These are phyloP conservation scores for Andrena dorsata DNA, from an alignment of 2,888 invertebrate species.

Conservation along the genomic window DNA sequence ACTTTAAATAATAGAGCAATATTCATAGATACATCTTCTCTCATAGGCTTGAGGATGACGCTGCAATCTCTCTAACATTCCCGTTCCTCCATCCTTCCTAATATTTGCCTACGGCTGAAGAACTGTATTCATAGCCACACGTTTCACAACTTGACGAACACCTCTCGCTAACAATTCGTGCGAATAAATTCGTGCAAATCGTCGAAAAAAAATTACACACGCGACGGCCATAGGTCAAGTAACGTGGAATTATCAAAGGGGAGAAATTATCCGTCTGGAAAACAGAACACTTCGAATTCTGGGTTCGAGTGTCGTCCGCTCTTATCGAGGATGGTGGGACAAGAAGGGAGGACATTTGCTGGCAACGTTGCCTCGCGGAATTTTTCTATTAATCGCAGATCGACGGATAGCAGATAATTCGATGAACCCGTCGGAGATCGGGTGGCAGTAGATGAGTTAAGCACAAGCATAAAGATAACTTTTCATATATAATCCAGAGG, in stretches of 20 bases:
- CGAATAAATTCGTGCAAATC: background rate
- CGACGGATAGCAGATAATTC: conserved; percentile 21
- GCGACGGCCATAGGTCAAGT: background rate
- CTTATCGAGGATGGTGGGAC: conserved; percentile 9
- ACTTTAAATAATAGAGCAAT: too few relatives aligned
- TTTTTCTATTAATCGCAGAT: conserved; percentile 22
- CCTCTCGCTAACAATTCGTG: background rate
- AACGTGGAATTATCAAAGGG: conserved; percentile 4
- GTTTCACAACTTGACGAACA: background rate
- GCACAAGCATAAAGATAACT: background rate
- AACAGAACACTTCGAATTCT: background rate
- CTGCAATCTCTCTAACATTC: background rate
- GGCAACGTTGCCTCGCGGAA: conserved; percentile 12
- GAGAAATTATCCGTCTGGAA: background rate
- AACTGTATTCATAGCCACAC: background rate
- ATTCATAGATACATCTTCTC: background rate
- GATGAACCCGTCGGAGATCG: background rate
- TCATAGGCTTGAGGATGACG: background rate
- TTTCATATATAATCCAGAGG: background rate
- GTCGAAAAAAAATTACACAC: background rate
- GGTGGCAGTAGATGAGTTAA: background rate
- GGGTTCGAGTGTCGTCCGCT: background rate
- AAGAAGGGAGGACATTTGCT: background rate
- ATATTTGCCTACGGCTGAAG: background rate
- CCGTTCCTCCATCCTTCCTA: background rate